A percentile compares a stretch with the other conserved stretches of the same genome.
phyloP scores from a whole-genome alignment of 2,797 vertebrate species.

The Lepilemur septentrionalis region DNA sequence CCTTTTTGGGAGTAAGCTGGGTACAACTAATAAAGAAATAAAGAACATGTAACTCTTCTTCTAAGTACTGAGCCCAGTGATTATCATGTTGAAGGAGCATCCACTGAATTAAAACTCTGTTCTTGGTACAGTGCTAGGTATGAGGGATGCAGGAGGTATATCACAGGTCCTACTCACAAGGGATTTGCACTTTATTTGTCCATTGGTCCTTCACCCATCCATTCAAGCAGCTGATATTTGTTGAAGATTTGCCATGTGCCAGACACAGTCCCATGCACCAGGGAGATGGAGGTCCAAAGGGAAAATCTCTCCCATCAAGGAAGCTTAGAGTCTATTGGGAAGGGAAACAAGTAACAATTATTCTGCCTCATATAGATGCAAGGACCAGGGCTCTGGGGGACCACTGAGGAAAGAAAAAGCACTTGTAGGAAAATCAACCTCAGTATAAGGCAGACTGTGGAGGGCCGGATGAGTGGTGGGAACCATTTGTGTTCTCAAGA shows the following conservation, averaged over 20 bases:
- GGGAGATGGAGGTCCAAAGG: neutral
- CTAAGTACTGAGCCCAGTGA: neutral
- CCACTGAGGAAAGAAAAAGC: neutral
- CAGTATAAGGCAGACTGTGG: neutral
- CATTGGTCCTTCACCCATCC: neutral
- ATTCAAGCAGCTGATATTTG: neutral
- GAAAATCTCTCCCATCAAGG: neutral
- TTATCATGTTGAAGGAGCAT: neutral
- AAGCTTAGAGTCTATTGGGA: neutral
- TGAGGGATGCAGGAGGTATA: neutral
- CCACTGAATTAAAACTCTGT: neutral
- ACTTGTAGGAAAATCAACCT: neutral
- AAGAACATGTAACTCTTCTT: neutral
- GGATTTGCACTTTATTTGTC: neutral
- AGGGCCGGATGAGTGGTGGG: neutral
- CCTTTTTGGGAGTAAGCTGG: neutral
- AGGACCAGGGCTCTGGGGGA: neutral
- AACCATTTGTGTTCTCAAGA: neutral
- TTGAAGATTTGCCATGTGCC: neutral
- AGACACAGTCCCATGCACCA: neutral
- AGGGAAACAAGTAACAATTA: neutral
- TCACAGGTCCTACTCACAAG: neutral
- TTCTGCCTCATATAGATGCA: neutral
- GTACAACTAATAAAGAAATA: neutral
- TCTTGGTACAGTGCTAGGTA: neutral